These are phyloP conservation scores for Indicator maculatus DNA, from an alignment of 2,113 vertebrate species.

Conservation along the genomic window DNA sequence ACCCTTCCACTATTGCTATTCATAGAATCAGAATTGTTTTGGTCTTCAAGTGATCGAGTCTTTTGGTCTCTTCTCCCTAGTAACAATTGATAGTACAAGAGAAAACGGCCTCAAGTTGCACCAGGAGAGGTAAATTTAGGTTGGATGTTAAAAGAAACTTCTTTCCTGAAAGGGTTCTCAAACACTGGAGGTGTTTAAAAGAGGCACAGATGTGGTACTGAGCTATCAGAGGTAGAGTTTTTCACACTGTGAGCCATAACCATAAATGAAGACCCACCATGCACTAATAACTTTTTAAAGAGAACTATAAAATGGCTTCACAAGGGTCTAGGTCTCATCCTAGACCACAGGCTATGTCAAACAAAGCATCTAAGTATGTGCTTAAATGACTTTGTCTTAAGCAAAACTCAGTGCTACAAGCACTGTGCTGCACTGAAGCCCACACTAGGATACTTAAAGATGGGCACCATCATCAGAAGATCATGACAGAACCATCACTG, in stretches of 20 bases:
- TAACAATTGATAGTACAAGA: no score
- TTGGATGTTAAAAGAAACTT: no score
- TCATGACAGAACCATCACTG: not conserved
- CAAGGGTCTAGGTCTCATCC: not conserved
- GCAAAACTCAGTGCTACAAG: not conserved
- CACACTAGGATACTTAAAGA: accelerated
- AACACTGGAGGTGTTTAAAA: no score
- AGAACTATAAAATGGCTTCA: not conserved
- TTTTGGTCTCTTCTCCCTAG: no score
- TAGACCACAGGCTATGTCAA: not conserved
- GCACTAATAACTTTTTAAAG: not conserved
- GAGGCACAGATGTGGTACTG: no score
- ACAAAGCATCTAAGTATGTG: not conserved
- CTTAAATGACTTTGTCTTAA: not conserved
- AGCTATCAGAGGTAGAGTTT: no score
- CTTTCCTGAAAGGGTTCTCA: no score
- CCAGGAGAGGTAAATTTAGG: no score
- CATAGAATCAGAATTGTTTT: no score
- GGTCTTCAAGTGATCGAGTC: no score
- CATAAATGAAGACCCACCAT: not conserved
- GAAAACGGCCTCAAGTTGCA: no score
- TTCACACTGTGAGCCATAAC: not conserved
- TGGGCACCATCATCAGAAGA: not conserved
- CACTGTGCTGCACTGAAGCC: not conserved
- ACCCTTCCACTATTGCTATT: not conserved